These are phyloP conservation scores for Vanessa tameamea DNA, from an alignment of 1,140 invertebrate genomes.

Conservation along the genomic window DNA sequence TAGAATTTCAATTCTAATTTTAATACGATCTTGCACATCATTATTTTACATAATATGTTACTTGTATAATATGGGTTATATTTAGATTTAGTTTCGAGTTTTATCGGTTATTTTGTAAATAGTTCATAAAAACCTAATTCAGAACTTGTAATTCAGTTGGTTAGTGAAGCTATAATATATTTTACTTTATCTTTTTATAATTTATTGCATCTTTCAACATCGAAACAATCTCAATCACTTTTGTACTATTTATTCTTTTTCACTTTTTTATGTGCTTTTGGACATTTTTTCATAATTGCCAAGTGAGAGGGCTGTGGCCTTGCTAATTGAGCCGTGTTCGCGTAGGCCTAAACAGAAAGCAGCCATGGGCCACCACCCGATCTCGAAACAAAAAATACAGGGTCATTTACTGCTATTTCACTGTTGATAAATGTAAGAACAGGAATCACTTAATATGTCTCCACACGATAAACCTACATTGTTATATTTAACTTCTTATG, in stretches of 20 bases:
- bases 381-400: constrained; percentile 20
- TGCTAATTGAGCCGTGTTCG: constrained; percentile 9
- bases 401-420: not conserved
- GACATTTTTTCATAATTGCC: too few relatives aligned
- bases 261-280: too few relatives aligned
- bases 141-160: too few relatives aligned
- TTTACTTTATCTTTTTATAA: too few relatives aligned
- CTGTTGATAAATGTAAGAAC: constrained; percentile 17
- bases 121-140: too few relatives aligned
- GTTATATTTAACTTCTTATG: constrained; percentile 45
- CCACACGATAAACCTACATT: constrained; percentile 48
- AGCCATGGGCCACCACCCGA: not conserved
- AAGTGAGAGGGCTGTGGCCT: constrained; percentile 18
- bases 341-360: constrained; percentile 41
- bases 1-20: not conserved
- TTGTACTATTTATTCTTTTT: too few relatives aligned
- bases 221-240: too few relatives aligned
- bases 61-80: too few relatives aligned
- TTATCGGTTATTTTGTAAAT: too few relatives aligned
- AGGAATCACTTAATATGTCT: constrained; percentile 45
- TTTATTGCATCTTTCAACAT: too few relatives aligned
- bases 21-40: not conserved
- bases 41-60: not conserved
- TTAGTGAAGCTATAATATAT: too few relatives aligned
- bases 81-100: too few relatives aligned